Base-by-base conservation (phyloP, 92 coral and sea anemone species). In the Heliopora coerulea region DNA sequence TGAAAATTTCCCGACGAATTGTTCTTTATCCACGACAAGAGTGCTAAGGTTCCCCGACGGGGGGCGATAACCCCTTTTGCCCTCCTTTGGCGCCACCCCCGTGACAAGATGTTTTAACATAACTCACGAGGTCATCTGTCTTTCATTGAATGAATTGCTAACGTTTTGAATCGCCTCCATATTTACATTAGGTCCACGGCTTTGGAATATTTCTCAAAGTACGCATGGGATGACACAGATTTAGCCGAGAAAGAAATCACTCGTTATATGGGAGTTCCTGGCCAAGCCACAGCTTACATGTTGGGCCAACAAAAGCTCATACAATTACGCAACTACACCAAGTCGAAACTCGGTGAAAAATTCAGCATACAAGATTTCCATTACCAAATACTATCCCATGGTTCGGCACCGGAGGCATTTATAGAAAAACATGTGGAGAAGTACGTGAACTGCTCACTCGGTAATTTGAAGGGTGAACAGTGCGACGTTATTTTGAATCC, bases 201-300 rank as follows among this genome's bases (percentile, higher is more conserved):
- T 8, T 82, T 91, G 17, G 60, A 80, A 37, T 86, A 75, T 65
- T 91, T 91, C 69, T 90, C 91, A 2, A 60, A 91, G 28, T 91
- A 86, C 79, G 97, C 97, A 59, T 91, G 97, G 97, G 97, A 91
- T 68, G 83, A 86, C 40, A 83, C 89, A 56, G 96, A 91, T 46
- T 72, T 88, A 12, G 96, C 97, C 5, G 56, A 78, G 20, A 89
- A 89, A 59, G 97, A 91, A 17, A 87, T 91, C 65, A 89, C 97
- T 20, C 93, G 97, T 46, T 91, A 91, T 73, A 91, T 86, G 83
- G 87, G 96, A 67, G 91, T 54, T 35, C 97, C 97, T 12, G 97
- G 97, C 8, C 97, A 91, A 25, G 97, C 97, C 15, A 89, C 91
- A 2, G 95, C 97, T 17, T 91, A 91, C 83, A 91, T 91, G 97